Percentiles rank a stretch among this genome's conserved stretches.
These are phyloP conservation scores for Yoshiicerus persimilis DNA, from an alignment of 1,140 invertebrate genomes.

Conservation along the genomic window DNA sequence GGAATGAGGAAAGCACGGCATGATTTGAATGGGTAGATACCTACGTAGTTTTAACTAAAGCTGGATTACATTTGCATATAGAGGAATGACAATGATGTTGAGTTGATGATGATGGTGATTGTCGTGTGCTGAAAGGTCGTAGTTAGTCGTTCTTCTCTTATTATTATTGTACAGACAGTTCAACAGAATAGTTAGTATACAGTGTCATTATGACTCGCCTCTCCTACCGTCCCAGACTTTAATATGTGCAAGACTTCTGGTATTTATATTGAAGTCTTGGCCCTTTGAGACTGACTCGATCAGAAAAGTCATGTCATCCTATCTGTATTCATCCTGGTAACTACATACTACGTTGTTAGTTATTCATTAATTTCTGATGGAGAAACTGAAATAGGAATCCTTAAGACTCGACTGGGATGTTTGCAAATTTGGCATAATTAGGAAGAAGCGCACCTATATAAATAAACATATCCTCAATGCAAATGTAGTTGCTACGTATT, in stretches of 20 bases:
- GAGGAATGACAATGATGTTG: conserved; percentile 12
- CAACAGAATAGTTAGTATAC: not conserved
- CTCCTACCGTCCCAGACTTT: not conserved
- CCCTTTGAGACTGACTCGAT: not conserved
- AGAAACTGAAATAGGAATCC: not conserved
- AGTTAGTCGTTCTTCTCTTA: not conserved
- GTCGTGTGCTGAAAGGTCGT: conserved; percentile 17
- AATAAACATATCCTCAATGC: not conserved
- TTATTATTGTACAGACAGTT: not conserved
- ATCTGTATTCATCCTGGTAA: not conserved
- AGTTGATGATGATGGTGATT: conserved; percentile 22
- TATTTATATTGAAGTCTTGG: not conserved
- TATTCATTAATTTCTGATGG: conserved; percentile 12
- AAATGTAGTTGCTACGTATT: not conserved
- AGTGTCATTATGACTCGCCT: not conserved
- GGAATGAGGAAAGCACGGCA: not conserved
- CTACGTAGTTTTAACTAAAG: not conserved
- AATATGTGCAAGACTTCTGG: not conserved
- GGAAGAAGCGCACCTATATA: not conserved
- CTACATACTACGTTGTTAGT: not conserved
- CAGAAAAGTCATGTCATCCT: not conserved
- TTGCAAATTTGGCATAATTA: conserved; percentile 24
- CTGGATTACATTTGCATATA: not conserved
- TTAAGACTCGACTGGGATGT: conserved; percentile 7
- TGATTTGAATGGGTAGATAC: not conserved